Conservation (phyloP, 1,140 invertebrate genomes). For the Bradysia coprophila region DNA sequence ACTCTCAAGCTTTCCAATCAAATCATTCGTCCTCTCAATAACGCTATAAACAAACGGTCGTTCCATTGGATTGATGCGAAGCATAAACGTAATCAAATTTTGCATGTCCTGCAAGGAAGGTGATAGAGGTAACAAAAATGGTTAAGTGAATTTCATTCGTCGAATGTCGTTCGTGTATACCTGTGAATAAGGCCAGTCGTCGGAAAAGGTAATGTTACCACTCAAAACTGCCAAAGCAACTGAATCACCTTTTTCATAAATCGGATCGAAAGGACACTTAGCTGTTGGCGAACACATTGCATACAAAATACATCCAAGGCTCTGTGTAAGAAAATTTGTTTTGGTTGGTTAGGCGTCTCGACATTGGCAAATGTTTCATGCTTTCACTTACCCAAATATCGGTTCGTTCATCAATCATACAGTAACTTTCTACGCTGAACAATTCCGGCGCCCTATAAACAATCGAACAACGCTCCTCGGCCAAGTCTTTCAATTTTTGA, state of each 20-base stretch:
- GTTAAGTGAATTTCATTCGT: too few relatives aligned
- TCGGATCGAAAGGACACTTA: conserved; percentile 71
- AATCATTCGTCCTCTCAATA: conserved; percentile 37
- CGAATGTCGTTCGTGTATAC: conserved; percentile 20
- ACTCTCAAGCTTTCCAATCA: conserved; percentile 30
- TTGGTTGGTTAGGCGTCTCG: too few relatives aligned
- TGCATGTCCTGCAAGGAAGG: conserved; percentile 39
- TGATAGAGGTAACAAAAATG: not conserved
- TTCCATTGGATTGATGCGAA: conserved; percentile 57
- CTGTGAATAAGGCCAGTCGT: conserved; percentile 43
- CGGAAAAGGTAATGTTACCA: conserved; percentile 54
- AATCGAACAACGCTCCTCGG: conserved; percentile 72
- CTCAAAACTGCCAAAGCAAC: conserved; percentile 70
- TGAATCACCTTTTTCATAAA: conserved; percentile 72
- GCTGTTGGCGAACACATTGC: conserved; percentile 69
- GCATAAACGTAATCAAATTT: conserved; percentile 46
- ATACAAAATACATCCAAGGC: conserved; percentile 69
- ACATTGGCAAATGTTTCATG: not conserved
- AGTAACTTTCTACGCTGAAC: conserved; percentile 66
- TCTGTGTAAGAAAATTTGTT: conserved; percentile 34
- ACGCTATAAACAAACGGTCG: conserved; percentile 52
- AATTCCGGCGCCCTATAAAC: conserved; percentile 74
- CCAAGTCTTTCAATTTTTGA: conserved; percentile 56
- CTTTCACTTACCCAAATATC: conserved; percentile 61
- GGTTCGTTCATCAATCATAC: conserved; percentile 63